These are phyloP conservation scores for Kryptopterus vitreolus DNA, from an alignment of 2,797 vertebrate species.

Conservation along the genomic window DNA sequence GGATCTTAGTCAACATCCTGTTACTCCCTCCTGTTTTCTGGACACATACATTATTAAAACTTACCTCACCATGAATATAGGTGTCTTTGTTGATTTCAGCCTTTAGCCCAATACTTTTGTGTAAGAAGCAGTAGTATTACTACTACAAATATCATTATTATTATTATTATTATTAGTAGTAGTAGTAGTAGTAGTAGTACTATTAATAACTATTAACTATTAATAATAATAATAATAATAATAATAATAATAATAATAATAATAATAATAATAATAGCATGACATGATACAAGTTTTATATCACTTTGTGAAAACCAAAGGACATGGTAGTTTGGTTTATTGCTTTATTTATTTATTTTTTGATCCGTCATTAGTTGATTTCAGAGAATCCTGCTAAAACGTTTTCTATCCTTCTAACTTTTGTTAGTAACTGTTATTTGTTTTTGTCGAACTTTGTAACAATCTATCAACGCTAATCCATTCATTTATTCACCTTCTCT, in stretches of 20 bases:
- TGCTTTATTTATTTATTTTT: too few relatives aligned
- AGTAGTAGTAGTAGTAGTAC: too few relatives aligned
- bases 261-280: neutral
- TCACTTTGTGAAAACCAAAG: neutral
- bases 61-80: constrained; percentile 17
- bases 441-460: neutral
- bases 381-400: too few relatives aligned
- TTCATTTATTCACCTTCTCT: neutral
- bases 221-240: too few relatives aligned
- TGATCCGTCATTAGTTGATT: too few relatives aligned
- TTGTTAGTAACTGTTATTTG: neutral
- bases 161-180: too few relatives aligned
- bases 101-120: neutral
- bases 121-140: neutral
- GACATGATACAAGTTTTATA: neutral
- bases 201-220: too few relatives aligned
- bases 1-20: constrained; percentile 39
- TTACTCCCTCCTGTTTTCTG: neutral
- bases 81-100: constrained; percentile 15
- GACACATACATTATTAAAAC: neutral
- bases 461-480: neutral
- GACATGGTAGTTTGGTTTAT: too few relatives aligned
- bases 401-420: neutral
- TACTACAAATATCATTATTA: neutral
- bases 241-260: too few relatives aligned